Evolutionary conservation across 2,113 vertebrate genomes (phyloP), one percentile per base, ranked within the genome.

Genomic region (Spea multiplicata): DNA sequence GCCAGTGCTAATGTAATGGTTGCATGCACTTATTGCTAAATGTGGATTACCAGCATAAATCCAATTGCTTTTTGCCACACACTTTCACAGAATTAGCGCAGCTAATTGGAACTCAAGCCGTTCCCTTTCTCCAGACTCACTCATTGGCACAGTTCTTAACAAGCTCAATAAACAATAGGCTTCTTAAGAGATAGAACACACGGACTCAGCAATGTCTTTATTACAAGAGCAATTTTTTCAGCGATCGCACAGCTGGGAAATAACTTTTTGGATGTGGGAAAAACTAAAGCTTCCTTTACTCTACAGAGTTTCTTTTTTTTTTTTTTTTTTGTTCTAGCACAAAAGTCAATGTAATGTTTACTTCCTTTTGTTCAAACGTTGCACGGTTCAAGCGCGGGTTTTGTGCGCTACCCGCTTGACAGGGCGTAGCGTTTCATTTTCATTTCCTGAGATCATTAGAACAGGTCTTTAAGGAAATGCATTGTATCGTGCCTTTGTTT

Each of bases 131-230:
- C 73, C 77, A 73, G 68, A 80, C 73, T 67, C 77, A 73, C 70
- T 66, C 77, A 73, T 72, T 80, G 77, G 77, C 77, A 80, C 77
- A 62, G 73, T 65, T 59, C 77, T 80, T 80, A 80, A 80, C 77
- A 73, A 73, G 77, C 77, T 73, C 71, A 73, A 80, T 67, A 80
- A 80, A 80, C 77, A 80, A 80, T 80, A 67, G 71, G 46, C 62
- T 73, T 73, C 77, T 80, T 80, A 80, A 80, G 47, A 52, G 62
- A 71, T 80, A 65, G 52, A 73, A 73, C 67, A 45, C 77, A 73
- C 77, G 10, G 69, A 80, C 71, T 80, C 77, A 80, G 77, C 77
- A 73, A 73, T 73, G 77, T 80, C 71, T 80, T 80, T 80, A 80
- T 73, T 80, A 66, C 53, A 44, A 16, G 17, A 53, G 50, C 48